Evolutionary conservation across 2,113 vertebrate species (phyloP), one percentile per base, ranked within the genome.

Genomic region (Aspidoscelis tigris): DNA sequence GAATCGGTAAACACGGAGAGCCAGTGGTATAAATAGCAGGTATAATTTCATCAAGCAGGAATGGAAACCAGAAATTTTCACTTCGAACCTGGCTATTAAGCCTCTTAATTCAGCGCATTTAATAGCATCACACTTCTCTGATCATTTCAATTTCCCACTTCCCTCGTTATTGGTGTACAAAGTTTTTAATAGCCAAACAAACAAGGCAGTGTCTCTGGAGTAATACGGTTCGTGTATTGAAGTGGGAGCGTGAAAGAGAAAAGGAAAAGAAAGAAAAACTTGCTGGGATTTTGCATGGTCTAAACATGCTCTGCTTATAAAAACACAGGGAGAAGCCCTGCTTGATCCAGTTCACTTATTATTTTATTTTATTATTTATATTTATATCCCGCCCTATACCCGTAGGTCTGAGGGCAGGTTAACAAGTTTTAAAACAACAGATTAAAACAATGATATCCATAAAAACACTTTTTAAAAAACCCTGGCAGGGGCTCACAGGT

Each of bases 121-220:
- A 88, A 77, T 81, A 65, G 58, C 68, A 86, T 87, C 79, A 78
- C 70, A 86, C 86, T 89, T 72, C 73, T 85, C 89, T 87, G 41
- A 82, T 89, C 53, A 70, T 85, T 78, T 14, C 76, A 50, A 50
- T 84, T 89, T 91, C 76, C 33, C 72, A 7, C 77, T 91, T 92
- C 84, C 72, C 21, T 74, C 43, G 6, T 81, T 84, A 65, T 83
- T 87, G 33, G 22, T 88, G 61, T 61, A 68, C 75, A 55, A 65
- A 21, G 10, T 21, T 86, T 55, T 85, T 12, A 83, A 3, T 58
- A 79, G 76, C 33, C 85, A 72, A 88, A 70, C n/a, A 50, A 75
- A 21, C 2, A 1, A 3, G 2, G 5, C 5, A 53, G 26, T 10
- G 41, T 5, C 9, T 55, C 64, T 65, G n/a, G 11, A 21, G 75